Percentiles rank a stretch among this genome's conserved stretches.
Conservation (phyloP, 2,888 invertebrate genomes). For the Caenorhabditis becei region DNA sequence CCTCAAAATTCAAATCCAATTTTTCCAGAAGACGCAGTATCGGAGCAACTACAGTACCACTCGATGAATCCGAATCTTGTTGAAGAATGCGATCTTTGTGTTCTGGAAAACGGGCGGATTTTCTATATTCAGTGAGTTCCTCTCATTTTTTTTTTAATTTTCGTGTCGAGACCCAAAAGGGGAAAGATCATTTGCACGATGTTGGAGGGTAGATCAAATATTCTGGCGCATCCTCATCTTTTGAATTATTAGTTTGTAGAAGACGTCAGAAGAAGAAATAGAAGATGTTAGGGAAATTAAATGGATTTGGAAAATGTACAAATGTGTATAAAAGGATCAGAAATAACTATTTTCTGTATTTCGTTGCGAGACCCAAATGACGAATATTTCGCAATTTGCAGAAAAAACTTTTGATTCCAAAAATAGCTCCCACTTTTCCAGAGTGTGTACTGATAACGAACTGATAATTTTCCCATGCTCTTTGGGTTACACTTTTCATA, state of each 20-base stretch:
- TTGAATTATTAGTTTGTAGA: neutral
- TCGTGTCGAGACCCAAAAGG: no score
- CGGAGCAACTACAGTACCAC: slow-evolving; percentile 33
- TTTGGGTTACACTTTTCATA: no score
- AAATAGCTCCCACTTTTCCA: no score
- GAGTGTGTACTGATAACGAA: no score
- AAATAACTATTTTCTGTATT: no score
- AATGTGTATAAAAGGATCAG: no score
- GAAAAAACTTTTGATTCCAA: no score
- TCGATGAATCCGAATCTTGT: slow-evolving; percentile 51
- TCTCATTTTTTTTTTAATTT: neutral
- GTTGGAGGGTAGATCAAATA: neutral
- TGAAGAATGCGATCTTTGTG: slow-evolving; percentile 73
- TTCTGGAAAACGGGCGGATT: slow-evolving; percentile 74
- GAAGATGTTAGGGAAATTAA: neutral
- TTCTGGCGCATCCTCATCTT: slow-evolving; percentile 2
- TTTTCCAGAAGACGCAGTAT: slow-evolving; percentile 46
- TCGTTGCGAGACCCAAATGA: no score
- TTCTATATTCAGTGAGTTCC: slow-evolving; percentile 78
- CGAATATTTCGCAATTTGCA: no score
- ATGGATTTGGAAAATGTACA: neutral
- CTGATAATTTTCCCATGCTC: no score
- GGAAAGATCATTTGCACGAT: neutral
- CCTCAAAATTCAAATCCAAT: no score
- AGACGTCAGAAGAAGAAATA: neutral